Percentiles rank a stretch among this genome's conserved stretches.
Conservation (phyloP, 2,888 invertebrate genomes). For the Sepiola atlantica region DNA sequence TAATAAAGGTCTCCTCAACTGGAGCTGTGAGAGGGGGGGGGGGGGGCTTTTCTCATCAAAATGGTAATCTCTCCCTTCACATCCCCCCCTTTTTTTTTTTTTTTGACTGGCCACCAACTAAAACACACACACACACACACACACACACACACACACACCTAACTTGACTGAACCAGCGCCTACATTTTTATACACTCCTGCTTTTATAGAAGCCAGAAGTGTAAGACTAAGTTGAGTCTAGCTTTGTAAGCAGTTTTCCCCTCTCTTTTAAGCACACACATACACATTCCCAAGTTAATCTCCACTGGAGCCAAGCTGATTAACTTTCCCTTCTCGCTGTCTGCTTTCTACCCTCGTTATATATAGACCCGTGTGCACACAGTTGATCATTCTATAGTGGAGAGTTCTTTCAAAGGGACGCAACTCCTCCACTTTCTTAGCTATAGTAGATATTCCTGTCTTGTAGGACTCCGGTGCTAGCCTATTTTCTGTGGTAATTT, state of each 20-base stretch:
- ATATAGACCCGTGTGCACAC: background rate
- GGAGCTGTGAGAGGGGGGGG: too few relatives aligned
- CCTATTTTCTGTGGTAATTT: background rate
- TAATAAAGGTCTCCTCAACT: too few relatives aligned
- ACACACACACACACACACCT: background rate
- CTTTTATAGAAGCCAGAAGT: background rate
- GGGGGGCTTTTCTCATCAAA: too few relatives aligned
- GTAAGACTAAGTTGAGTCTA: background rate
- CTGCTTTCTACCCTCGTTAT: background rate
- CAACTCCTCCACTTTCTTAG: background rate
- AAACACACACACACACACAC: too few relatives aligned
- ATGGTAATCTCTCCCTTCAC: too few relatives aligned
- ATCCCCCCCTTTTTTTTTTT: too few relatives aligned
- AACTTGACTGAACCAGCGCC: background rate
- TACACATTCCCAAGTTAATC: background rate
- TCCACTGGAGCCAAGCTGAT: background rate
- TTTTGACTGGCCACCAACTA: too few relatives aligned
- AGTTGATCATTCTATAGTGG: background rate
- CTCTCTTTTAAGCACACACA: background rate
- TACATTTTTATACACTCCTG: background rate
- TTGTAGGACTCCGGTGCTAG: background rate
- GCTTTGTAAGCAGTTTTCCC: background rate
- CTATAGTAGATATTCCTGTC: background rate
- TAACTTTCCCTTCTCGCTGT: background rate
- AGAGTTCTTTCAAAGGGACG: background rate